Evolutionary conservation across 35 echinoderm and acorn worm genomes (phyloP).

Genomic region (Patiria miniata): DNA sequence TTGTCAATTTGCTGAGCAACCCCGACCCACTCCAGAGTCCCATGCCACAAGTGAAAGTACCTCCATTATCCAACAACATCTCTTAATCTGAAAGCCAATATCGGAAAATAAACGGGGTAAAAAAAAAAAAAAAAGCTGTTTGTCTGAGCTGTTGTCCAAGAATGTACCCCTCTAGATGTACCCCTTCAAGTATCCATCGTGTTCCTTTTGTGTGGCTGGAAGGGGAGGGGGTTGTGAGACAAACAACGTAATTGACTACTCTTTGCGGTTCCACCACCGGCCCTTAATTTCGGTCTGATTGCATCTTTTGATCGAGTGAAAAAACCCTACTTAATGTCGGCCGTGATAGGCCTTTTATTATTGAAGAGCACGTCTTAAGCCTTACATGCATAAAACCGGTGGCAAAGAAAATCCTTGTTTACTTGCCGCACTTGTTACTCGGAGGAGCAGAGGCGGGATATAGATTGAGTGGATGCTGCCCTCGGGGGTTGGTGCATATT

Average conservation of each 20-base stretch:
- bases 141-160: not conserved
- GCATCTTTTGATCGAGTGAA: no score
- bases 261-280: not conserved
- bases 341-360: no score
- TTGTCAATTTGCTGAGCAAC: slow-evolving; percentile 9
- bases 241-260: slow-evolving; percentile 9
- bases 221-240: not conserved
- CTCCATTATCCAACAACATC: not conserved
- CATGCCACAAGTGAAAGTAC: not conserved
- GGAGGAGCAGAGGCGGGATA: not conserved
- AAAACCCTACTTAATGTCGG: no score
- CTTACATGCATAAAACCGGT: not conserved
- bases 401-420: not conserved
- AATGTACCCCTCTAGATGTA: no score
- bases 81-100: slow-evolving; percentile 32
- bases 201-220: no score
- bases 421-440: not conserved
- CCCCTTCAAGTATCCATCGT: no score
- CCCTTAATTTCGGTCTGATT: not conserved
- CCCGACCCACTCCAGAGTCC: not conserved
- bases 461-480: slow-evolving; percentile 2
- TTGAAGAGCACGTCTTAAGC: not conserved
- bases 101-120: not conserved
- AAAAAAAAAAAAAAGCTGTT: not conserved
- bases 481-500: slow-evolving; percentile 5